A percentile compares a stretch with the other conserved stretches of the same genome.
phyloP scores from a whole-genome alignment of 2,888 invertebrate genomes.

The Liodrosophila aerea region DNA sequence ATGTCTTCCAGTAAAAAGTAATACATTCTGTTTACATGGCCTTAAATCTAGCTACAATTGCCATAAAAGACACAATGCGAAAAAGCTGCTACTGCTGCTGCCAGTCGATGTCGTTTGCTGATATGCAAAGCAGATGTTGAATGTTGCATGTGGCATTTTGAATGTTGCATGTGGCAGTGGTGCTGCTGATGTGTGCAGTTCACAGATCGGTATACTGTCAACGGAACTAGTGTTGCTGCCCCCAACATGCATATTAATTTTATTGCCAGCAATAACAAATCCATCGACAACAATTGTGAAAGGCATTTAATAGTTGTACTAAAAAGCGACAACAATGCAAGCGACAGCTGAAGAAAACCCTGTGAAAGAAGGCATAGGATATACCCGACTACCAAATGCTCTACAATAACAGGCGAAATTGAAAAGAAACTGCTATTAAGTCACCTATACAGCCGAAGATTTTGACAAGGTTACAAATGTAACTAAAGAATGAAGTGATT shows the following conservation, averaged over 20 bases:
- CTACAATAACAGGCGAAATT: no score
- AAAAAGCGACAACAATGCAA: slow-evolving; percentile 48
- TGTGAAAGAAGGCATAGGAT: background rate
- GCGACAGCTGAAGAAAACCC: slow-evolving; percentile 23
- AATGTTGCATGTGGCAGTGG: slow-evolving; percentile 28
- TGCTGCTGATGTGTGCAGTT: slow-evolving; percentile 15
- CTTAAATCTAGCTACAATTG: slow-evolving; percentile 39
- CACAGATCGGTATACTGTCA: slow-evolving; percentile 39
- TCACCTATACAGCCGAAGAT: no score
- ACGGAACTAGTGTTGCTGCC: slow-evolving; percentile 58
- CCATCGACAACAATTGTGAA: slow-evolving; percentile 70
- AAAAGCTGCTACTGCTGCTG: slow-evolving; percentile 40
- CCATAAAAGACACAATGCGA: slow-evolving; percentile 40
- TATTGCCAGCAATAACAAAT: slow-evolving; percentile 75
- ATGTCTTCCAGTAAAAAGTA: slow-evolving; percentile 49
- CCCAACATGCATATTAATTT: slow-evolving; percentile 73
- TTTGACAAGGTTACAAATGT: no score
- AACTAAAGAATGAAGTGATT: no score
- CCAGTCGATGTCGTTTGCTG: slow-evolving; percentile 44
- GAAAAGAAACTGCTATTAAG: no score
- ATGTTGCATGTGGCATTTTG: slow-evolving; percentile 17
- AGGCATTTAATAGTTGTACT: slow-evolving; percentile 67
- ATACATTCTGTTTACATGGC: slow-evolving; percentile 51
- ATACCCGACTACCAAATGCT: slow-evolving; percentile 8
- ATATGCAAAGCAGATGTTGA: slow-evolving; percentile 71